Conservation (phyloP, 2,888 invertebrate genomes). For the Notodromas monacha region DNA sequence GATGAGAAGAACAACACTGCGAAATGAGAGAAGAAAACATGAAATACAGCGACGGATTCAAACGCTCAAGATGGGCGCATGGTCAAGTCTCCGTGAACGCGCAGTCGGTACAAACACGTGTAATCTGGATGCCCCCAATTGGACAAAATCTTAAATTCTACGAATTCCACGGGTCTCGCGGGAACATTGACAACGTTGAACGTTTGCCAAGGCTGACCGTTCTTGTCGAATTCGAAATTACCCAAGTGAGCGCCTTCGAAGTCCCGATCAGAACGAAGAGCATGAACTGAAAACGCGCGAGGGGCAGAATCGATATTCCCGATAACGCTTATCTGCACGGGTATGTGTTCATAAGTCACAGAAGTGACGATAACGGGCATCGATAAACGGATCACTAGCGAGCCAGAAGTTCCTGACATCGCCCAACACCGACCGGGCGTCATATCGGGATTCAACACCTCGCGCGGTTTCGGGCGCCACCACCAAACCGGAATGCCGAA, state of each 20-base stretch:
- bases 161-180: constrained; percentile 22
- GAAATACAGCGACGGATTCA: no score
- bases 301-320: constrained; percentile 72
- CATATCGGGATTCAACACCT: constrained; percentile 37
- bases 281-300: no score
- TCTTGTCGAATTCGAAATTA: constrained; percentile 43
- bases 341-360: constrained; percentile 71
- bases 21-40: no score
- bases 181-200: no score
- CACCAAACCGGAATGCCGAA: constrained; percentile 69
- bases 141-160: constrained; percentile 56
- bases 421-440: constrained; percentile 96
- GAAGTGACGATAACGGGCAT: constrained; percentile 32
- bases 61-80: no score
- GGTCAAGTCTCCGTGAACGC: constrained; percentile 97
- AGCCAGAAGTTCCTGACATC: constrained; percentile 63
- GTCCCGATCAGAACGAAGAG: no score
- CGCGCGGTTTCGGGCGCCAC: constrained; percentile 39
- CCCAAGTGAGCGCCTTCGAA: constrained; percentile 44
- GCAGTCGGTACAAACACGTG: constrained; percentile 81
- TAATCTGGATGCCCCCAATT: constrained; percentile 87
- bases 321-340: constrained; percentile 39
- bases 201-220: constrained; percentile 52
- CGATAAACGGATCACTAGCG: constrained; percentile 44
- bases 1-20: no score